A percentile compares a stretch with the other conserved stretches of the same genome.
phyloP scores from a whole-genome alignment of 2,797 vertebrate species.

The Sylvilagus floridanus region DNA sequence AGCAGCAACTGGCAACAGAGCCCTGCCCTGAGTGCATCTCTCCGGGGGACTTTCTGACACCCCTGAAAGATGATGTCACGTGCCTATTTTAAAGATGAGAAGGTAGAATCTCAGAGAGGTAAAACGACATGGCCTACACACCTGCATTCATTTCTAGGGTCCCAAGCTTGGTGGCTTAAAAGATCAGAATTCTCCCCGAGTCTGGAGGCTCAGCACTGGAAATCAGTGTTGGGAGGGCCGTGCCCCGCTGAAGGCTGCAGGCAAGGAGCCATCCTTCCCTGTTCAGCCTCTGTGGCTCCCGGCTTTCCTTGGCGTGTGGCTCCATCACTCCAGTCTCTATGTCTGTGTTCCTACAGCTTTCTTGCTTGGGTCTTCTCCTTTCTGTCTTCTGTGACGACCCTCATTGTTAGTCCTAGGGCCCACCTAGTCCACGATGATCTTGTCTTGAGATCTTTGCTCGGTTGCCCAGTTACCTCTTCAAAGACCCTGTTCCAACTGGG shows the following conservation, averaged over 20 bases:
- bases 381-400: not conserved
- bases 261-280: not conserved
- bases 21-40: no score
- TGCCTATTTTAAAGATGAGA: not conserved
- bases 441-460: not conserved
- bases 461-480: not conserved
- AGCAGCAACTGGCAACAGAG: not conserved
- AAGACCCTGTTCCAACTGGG: not conserved
- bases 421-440: not conserved
- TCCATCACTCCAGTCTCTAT: not conserved
- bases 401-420: not conserved
- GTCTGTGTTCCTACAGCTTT: not conserved
- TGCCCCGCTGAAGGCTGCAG: not conserved
- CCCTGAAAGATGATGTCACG: not conserved
- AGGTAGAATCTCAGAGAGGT: not conserved
- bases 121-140: no score
- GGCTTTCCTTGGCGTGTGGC: not conserved
- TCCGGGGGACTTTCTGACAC: fast-evolving
- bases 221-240: not conserved
- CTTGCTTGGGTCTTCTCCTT: not conserved
- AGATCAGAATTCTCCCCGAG: not conserved
- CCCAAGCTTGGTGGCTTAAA: not conserved
- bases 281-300: not conserved
- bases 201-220: not conserved
- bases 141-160: no score